A percentile compares a stretch with the other conserved stretches of the same genome.
Evolutionary conservation across 2,797 vertebrate species (phyloP).

Genomic region (Bovichtus variegatus): DNA sequence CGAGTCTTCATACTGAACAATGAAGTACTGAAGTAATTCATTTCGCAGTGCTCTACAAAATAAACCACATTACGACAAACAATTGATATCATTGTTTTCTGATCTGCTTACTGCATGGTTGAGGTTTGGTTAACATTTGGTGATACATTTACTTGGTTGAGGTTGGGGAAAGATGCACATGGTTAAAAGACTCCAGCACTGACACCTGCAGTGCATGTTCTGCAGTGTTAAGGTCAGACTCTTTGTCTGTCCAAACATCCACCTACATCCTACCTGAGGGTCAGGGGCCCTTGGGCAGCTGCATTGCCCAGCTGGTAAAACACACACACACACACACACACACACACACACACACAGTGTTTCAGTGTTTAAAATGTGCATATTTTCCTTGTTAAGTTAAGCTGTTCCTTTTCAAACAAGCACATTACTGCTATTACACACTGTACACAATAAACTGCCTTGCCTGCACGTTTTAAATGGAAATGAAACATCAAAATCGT

Average conservation of each 20-base stretch:
- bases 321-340: too few species aligned
- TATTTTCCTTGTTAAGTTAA: background rate
- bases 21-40: background rate
- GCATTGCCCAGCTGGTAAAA: background rate
- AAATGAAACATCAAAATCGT: constrained; percentile 43
- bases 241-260: background rate
- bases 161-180: background rate
- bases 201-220: background rate
- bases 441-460: background rate
- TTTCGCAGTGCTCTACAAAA: background rate
- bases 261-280: background rate
- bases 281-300: background rate
- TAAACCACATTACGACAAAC: background rate
- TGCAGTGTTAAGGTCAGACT: background rate
- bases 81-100: background rate
- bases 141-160: background rate
- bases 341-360: too few species aligned
- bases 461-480: constrained; percentile 26
- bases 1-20: background rate
- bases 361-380: background rate
- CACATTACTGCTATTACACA: background rate
- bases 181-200: background rate
- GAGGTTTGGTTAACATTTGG: background rate
- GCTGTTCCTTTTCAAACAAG: background rate
- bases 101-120: background rate